A percentile compares a stretch with the other conserved stretches of the same genome.
Evolutionary conservation across 2,797 vertebrate species (phyloP).

Genomic region (Tragopan temminckii): DNA sequence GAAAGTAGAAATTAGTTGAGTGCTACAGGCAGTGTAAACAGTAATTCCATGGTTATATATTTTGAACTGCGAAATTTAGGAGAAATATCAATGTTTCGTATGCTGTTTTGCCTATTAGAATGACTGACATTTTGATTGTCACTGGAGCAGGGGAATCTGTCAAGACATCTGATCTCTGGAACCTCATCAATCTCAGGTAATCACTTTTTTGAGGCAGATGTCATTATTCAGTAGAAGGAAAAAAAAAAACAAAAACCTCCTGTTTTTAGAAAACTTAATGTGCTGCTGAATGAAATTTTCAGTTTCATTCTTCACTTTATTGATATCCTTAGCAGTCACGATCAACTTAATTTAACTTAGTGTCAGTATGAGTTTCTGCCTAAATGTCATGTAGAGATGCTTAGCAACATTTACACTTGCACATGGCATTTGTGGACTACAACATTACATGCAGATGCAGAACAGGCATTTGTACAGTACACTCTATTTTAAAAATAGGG

Average conservation of each 20-base stretch:
- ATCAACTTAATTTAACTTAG: neutral
- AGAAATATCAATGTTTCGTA: neutral
- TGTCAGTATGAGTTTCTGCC: neutral
- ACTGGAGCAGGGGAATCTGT: neutral
- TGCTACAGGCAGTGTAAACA: neutral
- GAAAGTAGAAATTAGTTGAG: neutral
- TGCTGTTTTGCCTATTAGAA: neutral
- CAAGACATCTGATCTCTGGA: neutral
- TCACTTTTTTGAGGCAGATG: neutral
- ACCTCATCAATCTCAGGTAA: neutral
- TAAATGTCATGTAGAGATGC: neutral
- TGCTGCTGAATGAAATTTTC: conserved; percentile 6
- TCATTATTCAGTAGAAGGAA: neutral
- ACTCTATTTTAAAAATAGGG: neutral
- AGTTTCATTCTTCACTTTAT: neutral
- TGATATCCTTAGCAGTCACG: neutral
- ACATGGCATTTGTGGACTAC: neutral
- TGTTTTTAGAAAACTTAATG: neutral
- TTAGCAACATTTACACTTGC: neutral
- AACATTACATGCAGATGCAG: neutral
- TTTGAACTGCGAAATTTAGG: neutral
- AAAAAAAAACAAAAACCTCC: neutral
- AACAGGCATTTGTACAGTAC: neutral
- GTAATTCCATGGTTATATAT: neutral
- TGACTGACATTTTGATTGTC: neutral